Percentiles rank a stretch among this genome's conserved stretches.
Conservation (phyloP, 2,113 vertebrate genomes). For the Campylomormyrus tamandua region DNA sequence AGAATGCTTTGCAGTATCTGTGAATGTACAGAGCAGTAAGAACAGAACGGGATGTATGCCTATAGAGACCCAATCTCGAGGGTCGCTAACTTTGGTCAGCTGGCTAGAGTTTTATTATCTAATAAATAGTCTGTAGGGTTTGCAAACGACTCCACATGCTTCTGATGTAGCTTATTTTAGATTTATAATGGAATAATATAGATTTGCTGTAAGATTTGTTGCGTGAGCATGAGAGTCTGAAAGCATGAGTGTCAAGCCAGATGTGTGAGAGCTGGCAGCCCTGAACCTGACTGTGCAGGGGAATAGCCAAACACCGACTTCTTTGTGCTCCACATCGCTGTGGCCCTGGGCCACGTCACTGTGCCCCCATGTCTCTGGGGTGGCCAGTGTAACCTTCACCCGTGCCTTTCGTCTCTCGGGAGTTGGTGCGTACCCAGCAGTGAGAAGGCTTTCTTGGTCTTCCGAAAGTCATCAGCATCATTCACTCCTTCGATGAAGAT, state of each 20-base stretch:
- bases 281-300: neutral
- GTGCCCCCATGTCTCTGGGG: neutral
- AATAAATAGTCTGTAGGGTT: no score
- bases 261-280: no score
- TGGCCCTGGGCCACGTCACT: neutral
- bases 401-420: neutral
- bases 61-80: neutral
- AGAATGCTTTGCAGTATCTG: neutral
- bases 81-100: no score
- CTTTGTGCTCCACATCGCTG: neutral
- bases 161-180: no score
- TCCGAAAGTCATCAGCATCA: constrained; percentile 77
- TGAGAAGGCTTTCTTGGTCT: constrained; percentile 75
- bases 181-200: no score
- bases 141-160: no score
- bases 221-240: no score
- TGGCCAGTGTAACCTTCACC: neutral
- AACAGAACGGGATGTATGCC: neutral
- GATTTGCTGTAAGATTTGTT: no score
- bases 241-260: no score
- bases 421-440: constrained; percentile 71
- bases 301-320: neutral
- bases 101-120: no score
- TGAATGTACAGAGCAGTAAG: neutral
- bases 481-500: constrained; percentile 72